Evolutionary conservation across 2,888 invertebrate species (phyloP).

Genomic region (Euzophera pinguis): DNA sequence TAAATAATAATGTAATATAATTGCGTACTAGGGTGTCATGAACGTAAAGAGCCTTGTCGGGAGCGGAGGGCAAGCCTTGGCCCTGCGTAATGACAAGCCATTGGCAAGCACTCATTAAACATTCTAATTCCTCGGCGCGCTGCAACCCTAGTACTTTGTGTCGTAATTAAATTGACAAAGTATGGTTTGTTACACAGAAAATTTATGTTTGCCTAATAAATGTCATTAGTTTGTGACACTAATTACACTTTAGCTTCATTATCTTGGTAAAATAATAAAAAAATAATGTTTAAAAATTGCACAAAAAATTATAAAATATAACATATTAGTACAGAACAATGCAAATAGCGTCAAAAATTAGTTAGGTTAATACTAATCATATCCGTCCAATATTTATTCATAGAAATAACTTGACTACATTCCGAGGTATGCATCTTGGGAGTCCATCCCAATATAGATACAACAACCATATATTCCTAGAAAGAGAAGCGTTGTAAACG

Average conservation of each 20-base stretch:
- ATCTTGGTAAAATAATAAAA: too few relatives aligned
- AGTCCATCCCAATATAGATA: not conserved
- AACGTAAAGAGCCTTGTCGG: conserved; percentile 14
- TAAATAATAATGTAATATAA: conserved; percentile 12
- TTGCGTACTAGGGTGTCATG: conserved; percentile 18
- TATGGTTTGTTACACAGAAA: not conserved
- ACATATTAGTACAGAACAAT: too few relatives aligned
- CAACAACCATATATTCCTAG: not conserved
- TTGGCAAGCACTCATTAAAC: conserved; percentile 6
- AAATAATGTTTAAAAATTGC: too few relatives aligned
- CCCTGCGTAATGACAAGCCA: conserved; percentile 23
- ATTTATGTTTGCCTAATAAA: not conserved
- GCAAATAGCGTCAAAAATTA: too few relatives aligned
- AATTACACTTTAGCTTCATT: not conserved
- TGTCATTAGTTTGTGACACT: not conserved
- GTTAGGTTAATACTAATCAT: too few relatives aligned
- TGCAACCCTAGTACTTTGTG: conserved; percentile 5
- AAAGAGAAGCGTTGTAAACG: not conserved
- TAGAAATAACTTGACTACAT: too few relatives aligned
- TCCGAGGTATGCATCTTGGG: not conserved
- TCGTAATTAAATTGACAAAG: conserved; percentile 5
- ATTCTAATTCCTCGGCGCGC: conserved; percentile 11
- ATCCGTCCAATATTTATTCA: too few relatives aligned
- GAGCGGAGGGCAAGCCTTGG: conserved; percentile 24
- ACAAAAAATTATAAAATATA: too few relatives aligned